Percentiles rank a stretch among this genome's conserved stretches.
Conservation (phyloP, 2,888 invertebrate species). For the Arge pagana region DNA sequence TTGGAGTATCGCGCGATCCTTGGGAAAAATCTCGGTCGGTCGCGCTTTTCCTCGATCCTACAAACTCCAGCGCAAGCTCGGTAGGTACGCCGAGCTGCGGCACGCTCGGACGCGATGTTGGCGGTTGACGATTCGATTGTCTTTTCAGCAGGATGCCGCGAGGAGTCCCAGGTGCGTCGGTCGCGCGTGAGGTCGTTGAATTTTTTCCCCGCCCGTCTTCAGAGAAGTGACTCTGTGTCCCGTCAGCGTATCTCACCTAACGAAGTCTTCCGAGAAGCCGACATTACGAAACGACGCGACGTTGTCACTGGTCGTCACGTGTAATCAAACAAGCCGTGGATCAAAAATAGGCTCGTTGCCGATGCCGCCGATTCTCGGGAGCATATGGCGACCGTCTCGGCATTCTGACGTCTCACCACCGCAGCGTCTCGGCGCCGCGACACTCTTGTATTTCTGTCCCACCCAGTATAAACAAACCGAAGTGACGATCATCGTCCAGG, state of each 20-base stretch:
- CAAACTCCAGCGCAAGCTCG: no score
- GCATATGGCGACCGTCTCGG: constrained; percentile 45
- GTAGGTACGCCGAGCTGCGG: no score
- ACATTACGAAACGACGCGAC: constrained; percentile 32
- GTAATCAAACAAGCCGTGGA: constrained; percentile 35
- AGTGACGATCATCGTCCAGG: constrained; percentile 53
- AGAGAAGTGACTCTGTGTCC: constrained; percentile 40
- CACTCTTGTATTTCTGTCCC: constrained; percentile 56
- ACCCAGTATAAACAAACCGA: constrained; percentile 53
- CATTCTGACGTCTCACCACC: constrained; percentile 7
- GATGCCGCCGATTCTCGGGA: constrained; percentile 24
- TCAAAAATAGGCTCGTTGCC: constrained; percentile 43
- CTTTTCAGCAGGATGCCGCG: no score
- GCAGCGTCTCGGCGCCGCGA: constrained; percentile 38
- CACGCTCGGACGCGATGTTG: no score
- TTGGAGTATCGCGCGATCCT: no score
- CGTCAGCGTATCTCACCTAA: constrained; percentile 39
- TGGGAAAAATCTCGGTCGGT: no score
- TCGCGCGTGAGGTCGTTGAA: constrained; percentile 30
- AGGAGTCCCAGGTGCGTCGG: no score
- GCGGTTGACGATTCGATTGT: no score
- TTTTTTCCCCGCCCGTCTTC: constrained; percentile 29
- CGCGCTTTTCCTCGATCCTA: no score
- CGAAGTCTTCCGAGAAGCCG: constrained; percentile 38
- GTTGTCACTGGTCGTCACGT: constrained; percentile 43